Evolutionary conservation across 2,113 vertebrate species (phyloP).

Genomic region (Callipepla squamata): DNA sequence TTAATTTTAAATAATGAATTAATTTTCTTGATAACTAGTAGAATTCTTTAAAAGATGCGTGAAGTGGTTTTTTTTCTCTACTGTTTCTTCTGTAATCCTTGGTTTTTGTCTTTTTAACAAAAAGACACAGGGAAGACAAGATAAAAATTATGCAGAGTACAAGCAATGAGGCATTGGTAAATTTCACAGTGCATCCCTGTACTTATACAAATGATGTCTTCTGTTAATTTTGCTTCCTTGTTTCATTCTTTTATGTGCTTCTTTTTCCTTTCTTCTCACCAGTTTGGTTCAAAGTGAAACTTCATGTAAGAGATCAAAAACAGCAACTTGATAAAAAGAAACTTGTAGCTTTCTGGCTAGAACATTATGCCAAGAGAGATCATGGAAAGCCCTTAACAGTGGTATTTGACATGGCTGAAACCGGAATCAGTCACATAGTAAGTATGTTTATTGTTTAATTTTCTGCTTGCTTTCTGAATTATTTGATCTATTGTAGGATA

Average conservation of each 20-base stretch:
- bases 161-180: not conserved
- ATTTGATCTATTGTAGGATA: not conserved
- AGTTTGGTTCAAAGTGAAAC: slow-evolving; percentile 97
- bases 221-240: not conserved
- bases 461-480: not conserved
- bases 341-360: slow-evolving; percentile 95
- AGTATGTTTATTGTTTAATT: slow-evolving; percentile 68
- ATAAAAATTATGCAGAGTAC: not conserved
- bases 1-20: not conserved
- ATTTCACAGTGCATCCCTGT: not conserved
- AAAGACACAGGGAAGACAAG: not conserved
- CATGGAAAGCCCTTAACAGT: slow-evolving; percentile 94
- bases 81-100: not conserved
- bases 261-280: not conserved
- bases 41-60: not conserved
- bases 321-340: slow-evolving; percentile 90
- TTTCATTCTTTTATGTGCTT: not conserved
- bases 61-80: not conserved
- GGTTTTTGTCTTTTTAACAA: not conserved
- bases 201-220: not conserved
- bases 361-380: slow-evolving; percentile 92
- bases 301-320: slow-evolving; percentile 90
- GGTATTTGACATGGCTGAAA: slow-evolving; percentile 95
- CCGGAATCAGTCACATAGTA: slow-evolving; percentile 93
- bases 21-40: not conserved